phyloP scores from a whole-genome alignment of 2,888 invertebrate genomes.

The Sinohyriopsis cumingii region DNA sequence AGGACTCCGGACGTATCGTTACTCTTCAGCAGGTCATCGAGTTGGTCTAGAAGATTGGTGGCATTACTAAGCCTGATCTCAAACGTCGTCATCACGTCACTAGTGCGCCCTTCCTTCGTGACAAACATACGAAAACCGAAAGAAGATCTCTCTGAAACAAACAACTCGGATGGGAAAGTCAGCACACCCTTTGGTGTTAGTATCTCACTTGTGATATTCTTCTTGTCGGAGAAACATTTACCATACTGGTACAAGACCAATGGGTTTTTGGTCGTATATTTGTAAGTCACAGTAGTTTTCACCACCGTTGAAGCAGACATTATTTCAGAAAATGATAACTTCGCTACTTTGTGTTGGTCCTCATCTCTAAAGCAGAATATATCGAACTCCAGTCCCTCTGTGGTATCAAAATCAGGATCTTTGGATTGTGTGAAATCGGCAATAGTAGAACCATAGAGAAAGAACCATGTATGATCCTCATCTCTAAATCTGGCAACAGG shows the following conservation, averaged over 20 bases:
- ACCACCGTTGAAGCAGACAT: conserved; percentile 37
- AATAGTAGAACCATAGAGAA: conserved; percentile 54
- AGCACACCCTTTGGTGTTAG: conserved; percentile 48
- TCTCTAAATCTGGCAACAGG: conserved; percentile 54
- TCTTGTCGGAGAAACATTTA: conserved; percentile 44
- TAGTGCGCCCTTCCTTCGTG: conserved; percentile 45
- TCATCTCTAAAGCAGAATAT: conserved; percentile 60
- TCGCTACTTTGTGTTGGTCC: conserved; percentile 20
- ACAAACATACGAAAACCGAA: conserved; percentile 59
- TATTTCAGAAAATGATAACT: conserved; percentile 21
- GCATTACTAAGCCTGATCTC: conserved; percentile 43
- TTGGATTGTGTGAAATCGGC: conserved; percentile 52
- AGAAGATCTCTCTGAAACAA: conserved; percentile 44
- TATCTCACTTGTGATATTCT: conserved; percentile 33
- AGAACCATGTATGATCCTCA: conserved; percentile 47
- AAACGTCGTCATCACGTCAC: conserved; percentile 27
- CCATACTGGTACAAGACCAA: conserved; percentile 54
- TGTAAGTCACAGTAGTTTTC: conserved; percentile 43
- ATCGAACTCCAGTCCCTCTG: conserved; percentile 55
- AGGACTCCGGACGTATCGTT: conserved; percentile 43
- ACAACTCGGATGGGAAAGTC: conserved; percentile 51
- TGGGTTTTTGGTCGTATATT: conserved; percentile 45
- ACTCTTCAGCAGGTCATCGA: conserved; percentile 37
- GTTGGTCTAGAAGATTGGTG: conserved; percentile 30
- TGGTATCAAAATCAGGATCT: conserved; percentile 59